phyloP scores from a whole-genome alignment of 2,888 invertebrate species.

The Cryptosula pallasiana region DNA sequence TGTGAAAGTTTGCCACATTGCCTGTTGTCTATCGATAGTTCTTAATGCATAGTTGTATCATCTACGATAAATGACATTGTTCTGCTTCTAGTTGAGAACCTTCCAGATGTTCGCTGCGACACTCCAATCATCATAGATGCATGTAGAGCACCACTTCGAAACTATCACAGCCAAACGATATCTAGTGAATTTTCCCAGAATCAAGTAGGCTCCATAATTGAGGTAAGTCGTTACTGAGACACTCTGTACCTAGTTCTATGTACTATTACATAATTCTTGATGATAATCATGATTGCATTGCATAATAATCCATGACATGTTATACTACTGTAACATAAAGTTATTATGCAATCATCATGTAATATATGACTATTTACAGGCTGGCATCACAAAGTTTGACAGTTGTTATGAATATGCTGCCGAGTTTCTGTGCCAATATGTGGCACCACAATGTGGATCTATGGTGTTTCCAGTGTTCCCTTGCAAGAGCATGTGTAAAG shows the following conservation, averaged over 20 bases:
- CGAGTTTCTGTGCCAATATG: slow-evolving; percentile 19
- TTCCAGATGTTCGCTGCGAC: slow-evolving; percentile 14
- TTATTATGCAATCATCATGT: too few species aligned
- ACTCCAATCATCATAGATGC: neutral
- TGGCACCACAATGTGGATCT: slow-evolving; percentile 5
- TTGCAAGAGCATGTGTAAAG: slow-evolving; percentile 21
- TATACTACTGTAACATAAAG: too few species aligned
- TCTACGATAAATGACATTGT: too few species aligned
- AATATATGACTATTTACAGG: too few species aligned
- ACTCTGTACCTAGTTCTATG: neutral
- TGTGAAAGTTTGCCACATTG: too few species aligned
- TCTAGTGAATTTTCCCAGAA: neutral
- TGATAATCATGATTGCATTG: too few species aligned
- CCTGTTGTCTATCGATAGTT: too few species aligned
- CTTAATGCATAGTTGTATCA: too few species aligned
- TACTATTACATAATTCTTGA: neutral
- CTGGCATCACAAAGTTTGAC: neutral
- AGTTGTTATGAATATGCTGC: slow-evolving; percentile 7
- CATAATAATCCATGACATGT: too few species aligned
- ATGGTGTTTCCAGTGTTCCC: slow-evolving; percentile 2
- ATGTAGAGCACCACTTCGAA: neutral
- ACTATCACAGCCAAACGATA: neutral
- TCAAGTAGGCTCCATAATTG: neutral
- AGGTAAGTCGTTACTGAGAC: too few species aligned
- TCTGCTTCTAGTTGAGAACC: neutral